Conservation (phyloP, 2,888 invertebrate genomes). For the Aspidiotus rigidus region DNA sequence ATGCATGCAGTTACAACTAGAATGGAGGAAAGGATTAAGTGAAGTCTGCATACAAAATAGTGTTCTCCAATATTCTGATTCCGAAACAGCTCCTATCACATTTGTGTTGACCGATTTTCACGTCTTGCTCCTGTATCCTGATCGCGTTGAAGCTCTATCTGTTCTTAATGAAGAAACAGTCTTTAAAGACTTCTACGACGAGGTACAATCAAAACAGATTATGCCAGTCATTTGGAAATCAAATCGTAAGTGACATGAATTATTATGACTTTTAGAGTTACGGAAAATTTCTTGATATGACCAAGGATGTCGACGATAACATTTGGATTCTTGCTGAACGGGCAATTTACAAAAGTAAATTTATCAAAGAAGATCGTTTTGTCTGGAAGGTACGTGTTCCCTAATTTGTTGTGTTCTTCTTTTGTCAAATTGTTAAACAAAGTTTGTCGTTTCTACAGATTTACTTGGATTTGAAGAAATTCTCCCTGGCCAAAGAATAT, state of each 20-base stretch:
- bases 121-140: slow-evolving; percentile 69
- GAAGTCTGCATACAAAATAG: slow-evolving; percentile 45
- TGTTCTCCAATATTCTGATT: slow-evolving; percentile 26
- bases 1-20: slow-evolving; percentile 40
- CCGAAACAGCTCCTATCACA: slow-evolving; percentile 52
- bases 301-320: slow-evolving; percentile 68
- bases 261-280: slow-evolving; percentile 47
- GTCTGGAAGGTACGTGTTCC: slow-evolving; percentile 22
- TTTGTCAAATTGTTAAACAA: neutral
- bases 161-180: slow-evolving; percentile 75
- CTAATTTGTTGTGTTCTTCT: neutral
- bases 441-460: slow-evolving; percentile 45
- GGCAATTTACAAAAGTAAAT: slow-evolving; percentile 74
- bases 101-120: slow-evolving; percentile 87
- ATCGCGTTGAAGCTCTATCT: slow-evolving; percentile 75
- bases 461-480: slow-evolving; percentile 74
- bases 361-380: slow-evolving; percentile 65
- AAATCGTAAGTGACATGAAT: neutral
- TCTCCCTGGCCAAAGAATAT: slow-evolving; percentile 76
- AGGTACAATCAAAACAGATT: slow-evolving; percentile 42
- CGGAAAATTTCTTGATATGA: slow-evolving; percentile 68
- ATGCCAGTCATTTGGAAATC: no score
- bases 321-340: slow-evolving; percentile 83
- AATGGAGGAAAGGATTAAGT: slow-evolving; percentile 41
- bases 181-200: slow-evolving; percentile 74